Evolutionary conservation across 2,888 invertebrate species (phyloP), one percentile per base, ranked within the genome.

Genomic region (Eupelmus urozonus): DNA sequence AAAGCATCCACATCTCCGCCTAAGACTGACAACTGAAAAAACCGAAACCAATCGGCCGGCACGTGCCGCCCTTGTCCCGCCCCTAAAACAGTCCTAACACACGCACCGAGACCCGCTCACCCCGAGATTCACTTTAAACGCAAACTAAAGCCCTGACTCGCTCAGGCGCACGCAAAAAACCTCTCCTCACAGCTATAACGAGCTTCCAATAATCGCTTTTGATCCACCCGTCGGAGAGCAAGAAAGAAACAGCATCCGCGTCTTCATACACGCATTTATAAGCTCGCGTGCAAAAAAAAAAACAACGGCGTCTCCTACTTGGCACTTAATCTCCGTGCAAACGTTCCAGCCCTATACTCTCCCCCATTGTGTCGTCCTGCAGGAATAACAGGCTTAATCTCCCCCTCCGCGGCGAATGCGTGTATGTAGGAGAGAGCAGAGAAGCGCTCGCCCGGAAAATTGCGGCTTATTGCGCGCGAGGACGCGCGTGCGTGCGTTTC

Each of bases 351-450:
- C 11, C n/a, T 27, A 2, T 27, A n/a, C 29, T 42, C 74, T 57
- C 65, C 29, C 63, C 29, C 70, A 70, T 79, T 76, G 71, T 71
- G 66, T 60, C n/a, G 67, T 62, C 66, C 79, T 72, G 60, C 75
- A 73, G 69, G 60, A 77, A 80, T 80, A 80, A 76, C 76, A 76
- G 69, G 70, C 79, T 80, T 80, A 80, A 80, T 76, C 73, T 79
- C 69, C 49, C 65, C 25, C 34, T 13, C 57, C n/a, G 29, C 45
- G 23, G 13, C 42, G 11, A 1, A 18, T 11, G 40, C 51, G 42
- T 2, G n/a, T n/a, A n/a, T n/a, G n/a, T n/a, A n/a, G n/a, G 34
- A 9, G 53, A 20, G 42, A 0, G 13, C 29, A 20, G 34, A n/a
- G 9, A 65, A 55, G 62, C 76, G 63, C 59, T 71, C 80, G 80